These are phyloP conservation scores for Callaeas wilsoni DNA, from an alignment of 2,113 vertebrate genomes.

Conservation along the genomic window DNA sequence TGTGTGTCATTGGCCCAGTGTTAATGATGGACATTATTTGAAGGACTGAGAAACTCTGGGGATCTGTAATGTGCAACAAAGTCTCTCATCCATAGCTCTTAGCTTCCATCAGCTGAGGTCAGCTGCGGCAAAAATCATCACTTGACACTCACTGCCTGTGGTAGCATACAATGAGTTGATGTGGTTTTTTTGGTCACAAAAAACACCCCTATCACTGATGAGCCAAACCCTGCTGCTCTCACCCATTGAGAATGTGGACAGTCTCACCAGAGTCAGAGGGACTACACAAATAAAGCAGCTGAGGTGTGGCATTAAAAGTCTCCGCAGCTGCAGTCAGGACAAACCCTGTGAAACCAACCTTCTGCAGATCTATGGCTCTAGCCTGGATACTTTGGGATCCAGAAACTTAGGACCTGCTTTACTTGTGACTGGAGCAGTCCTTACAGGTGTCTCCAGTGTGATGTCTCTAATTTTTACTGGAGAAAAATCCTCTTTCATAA, in stretches of 20 bases:
- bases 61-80: background rate
- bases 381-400: background rate
- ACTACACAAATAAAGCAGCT: background rate
- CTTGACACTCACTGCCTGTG: background rate
- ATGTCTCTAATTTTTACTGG: background rate
- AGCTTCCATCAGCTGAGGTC: background rate
- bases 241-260: background rate
- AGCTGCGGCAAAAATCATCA: background rate
- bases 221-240: background rate
- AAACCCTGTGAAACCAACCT: background rate
- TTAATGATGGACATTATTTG: background rate
- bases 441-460: background rate
- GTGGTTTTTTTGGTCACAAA: background rate
- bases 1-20: background rate
- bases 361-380: background rate
- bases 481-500: background rate
- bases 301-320: background rate
- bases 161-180: background rate
- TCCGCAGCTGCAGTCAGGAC: accelerated
- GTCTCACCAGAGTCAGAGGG: background rate
- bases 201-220: background rate
- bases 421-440: background rate
- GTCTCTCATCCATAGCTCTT: background rate
- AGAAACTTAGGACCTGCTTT: background rate
- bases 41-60: background rate